A percentile compares a stretch with the other conserved stretches of the same genome.
Conservation (phyloP, 2,888 invertebrate genomes). For the Serripes groenlandicus region DNA sequence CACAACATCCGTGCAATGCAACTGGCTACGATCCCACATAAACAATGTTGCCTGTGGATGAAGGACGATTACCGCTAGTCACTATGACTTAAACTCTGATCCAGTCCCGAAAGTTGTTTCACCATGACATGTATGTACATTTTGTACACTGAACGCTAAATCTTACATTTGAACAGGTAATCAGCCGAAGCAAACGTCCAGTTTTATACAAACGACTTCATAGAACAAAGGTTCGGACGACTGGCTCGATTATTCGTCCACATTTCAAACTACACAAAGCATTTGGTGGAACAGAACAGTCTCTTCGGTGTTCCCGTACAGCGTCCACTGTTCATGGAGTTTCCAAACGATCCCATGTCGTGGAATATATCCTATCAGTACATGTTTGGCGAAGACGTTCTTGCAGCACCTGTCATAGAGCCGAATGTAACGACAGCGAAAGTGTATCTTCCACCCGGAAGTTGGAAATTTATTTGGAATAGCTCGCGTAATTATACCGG, state of each 20-base stretch:
- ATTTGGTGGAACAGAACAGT: constrained; percentile 62
- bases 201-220: constrained; percentile 70
- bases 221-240: constrained; percentile 72
- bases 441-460: constrained; percentile 76
- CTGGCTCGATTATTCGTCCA: constrained; percentile 73
- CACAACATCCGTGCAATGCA: too few relatives aligned
- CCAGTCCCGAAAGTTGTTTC: too few relatives aligned
- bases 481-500: constrained; percentile 51
- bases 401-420: constrained; percentile 81
- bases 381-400: constrained; percentile 80
- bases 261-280: constrained; percentile 76
- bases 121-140: too few relatives aligned
- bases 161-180: too few relatives aligned
- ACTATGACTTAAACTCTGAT: too few relatives aligned
- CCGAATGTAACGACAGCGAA: constrained; percentile 66
- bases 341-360: constrained; percentile 70
- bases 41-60: too few relatives aligned
- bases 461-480: constrained; percentile 80
- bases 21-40: too few relatives aligned
- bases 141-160: too few relatives aligned
- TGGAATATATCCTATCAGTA: constrained; percentile 77
- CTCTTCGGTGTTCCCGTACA: constrained; percentile 78
- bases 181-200: constrained; percentile 77
- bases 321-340: constrained; percentile 80
- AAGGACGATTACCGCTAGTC: too few relatives aligned